Percentiles rank a stretch among this genome's conserved stretches.
Conservation (phyloP, 2,888 invertebrate genomes). For the Acanthosoma haemorrhoidale region DNA sequence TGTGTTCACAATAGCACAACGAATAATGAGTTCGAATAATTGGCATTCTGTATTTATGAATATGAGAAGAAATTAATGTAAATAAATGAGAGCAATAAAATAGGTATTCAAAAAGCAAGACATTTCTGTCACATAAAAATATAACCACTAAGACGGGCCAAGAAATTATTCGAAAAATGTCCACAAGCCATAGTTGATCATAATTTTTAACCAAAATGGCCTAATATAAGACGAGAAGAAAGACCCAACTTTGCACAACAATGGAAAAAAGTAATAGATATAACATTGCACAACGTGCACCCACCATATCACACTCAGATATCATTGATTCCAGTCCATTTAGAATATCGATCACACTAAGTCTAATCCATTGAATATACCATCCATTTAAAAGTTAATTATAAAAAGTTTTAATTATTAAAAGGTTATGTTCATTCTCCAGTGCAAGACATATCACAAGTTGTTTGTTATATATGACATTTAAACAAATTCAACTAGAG, state of each 20-base stretch:
- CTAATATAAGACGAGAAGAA: no score
- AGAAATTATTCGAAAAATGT: no score
- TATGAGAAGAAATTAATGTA: background rate
- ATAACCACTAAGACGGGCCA: background rate
- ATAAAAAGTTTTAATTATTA: no score
- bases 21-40: background rate
- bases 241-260: no score
- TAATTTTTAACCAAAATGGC: no score
- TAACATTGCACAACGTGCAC: no score
- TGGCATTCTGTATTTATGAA: constrained; percentile 6
- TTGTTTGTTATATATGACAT: background rate
- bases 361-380: no score
- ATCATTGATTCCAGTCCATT: background rate
- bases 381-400: no score
- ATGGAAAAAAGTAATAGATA: no score
- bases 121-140: background rate
- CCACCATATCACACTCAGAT: background rate
- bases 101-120: background rate
- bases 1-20: no score
- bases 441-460: background rate
- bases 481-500: background rate
- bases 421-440: background rate
- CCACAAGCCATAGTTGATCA: no score
- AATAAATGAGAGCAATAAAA: background rate
- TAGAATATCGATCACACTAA: background rate